A percentile compares a stretch with the other conserved stretches of the same genome.
Conservation (phyloP, 2,113 vertebrate species). For the Erythrocercus mccallii region DNA sequence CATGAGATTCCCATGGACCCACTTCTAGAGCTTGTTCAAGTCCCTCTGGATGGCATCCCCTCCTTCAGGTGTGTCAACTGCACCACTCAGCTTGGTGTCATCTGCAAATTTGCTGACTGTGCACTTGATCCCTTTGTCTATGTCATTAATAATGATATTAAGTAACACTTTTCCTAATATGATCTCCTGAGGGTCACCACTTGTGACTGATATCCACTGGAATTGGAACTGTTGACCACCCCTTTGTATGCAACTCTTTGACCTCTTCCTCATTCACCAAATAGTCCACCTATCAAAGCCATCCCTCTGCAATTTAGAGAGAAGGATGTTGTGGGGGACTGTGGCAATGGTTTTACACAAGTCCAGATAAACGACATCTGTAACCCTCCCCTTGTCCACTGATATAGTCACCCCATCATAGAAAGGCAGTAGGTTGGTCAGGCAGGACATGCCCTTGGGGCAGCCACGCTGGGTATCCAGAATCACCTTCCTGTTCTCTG, state of each 20-base stretch:
- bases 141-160: not conserved
- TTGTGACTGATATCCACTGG: not conserved
- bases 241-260: fast-evolving
- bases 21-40: not conserved
- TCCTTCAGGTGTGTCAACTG: not conserved
- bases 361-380: not conserved
- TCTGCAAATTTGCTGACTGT: not conserved
- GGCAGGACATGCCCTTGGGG: not conserved
- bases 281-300: not conserved
- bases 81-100: not conserved
- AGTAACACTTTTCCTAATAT: not conserved
- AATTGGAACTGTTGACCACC: not conserved
- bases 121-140: not conserved
- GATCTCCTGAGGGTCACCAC: not conserved
- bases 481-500: fast-evolving
- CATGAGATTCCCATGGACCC: not conserved
- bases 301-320: not conserved
- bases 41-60: not conserved
- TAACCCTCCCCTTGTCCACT: not conserved
- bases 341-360: not conserved
- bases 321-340: not conserved
- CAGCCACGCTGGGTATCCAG: not conserved
- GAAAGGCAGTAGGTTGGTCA: not conserved
- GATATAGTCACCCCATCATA: not conserved
- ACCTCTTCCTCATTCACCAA: not conserved